Evolutionary conservation across 2,797 vertebrate species (phyloP).

Genomic region (Chiloscyllium punctatum): DNA sequence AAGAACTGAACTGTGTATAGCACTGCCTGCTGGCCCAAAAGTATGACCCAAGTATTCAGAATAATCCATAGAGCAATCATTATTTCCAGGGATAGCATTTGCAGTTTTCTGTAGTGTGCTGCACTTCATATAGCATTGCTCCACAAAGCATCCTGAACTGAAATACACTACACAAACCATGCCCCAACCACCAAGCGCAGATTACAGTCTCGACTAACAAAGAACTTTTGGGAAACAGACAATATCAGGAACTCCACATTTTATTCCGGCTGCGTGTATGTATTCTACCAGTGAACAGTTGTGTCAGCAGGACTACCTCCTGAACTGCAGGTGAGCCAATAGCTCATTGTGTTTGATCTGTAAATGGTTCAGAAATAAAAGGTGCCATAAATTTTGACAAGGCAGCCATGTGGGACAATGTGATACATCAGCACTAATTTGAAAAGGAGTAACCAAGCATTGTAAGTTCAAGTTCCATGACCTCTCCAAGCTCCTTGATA

Average conservation of each 20-base stretch:
- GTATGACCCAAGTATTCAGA: neutral
- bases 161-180: neutral
- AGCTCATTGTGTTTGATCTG: neutral
- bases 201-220: neutral
- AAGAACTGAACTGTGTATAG: neutral
- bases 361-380: neutral
- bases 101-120: neutral
- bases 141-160: neutral
- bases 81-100: neutral
- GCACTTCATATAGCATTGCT: neutral
- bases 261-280: neutral
- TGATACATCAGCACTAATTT: neutral
- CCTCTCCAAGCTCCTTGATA: neutral
- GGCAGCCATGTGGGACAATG: neutral
- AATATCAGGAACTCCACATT: neutral
- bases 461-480: neutral
- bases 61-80: neutral
- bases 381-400: neutral
- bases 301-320: neutral
- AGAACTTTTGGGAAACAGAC: neutral
- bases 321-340: neutral
- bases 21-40: neutral
- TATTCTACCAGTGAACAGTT: neutral
- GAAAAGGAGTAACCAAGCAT: neutral
- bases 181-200: neutral